Percentiles rank a stretch among this genome's conserved stretches.
Evolutionary conservation across 2,797 vertebrate species (phyloP).

Genomic region (Cyclura pinguis): DNA sequence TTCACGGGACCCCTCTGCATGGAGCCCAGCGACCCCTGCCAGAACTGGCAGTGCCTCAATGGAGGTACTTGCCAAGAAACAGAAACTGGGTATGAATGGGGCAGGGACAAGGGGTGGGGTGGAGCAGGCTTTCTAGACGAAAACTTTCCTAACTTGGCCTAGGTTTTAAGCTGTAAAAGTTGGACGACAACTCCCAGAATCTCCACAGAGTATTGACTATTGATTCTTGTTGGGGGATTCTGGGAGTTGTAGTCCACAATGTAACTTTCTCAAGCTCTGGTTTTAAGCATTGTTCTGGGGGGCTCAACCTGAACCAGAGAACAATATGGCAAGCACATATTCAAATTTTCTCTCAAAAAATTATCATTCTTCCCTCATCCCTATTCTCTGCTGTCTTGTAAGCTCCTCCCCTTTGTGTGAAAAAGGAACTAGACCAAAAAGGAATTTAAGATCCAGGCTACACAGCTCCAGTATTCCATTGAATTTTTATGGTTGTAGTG

Average conservation of each 20-base stretch:
- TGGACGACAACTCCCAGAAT: neutral
- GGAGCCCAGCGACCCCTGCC: slow-evolving; percentile 26
- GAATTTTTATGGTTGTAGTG: no score
- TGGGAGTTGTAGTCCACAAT: no score
- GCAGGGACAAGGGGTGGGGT: neutral
- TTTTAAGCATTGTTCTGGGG: neutral
- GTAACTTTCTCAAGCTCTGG: no score
- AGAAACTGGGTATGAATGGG: slow-evolving; percentile 30
- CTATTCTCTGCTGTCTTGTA: no score
- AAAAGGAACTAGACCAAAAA: neutral
- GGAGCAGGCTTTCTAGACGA: no score
- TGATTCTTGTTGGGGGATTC: neutral
- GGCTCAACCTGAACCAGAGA: neutral
- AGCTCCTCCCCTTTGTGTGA: neutral
- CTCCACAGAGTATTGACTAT: neutral
- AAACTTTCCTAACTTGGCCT: no score
- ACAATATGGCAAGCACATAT: neutral
- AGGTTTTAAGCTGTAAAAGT: neutral
- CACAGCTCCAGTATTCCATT: neutral
- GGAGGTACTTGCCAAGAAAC: slow-evolving; percentile 75
- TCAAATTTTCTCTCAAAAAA: neutral
- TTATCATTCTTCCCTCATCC: neutral
- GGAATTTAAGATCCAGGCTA: neutral
- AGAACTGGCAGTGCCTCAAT: slow-evolving; percentile 62
- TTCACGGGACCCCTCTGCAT: slow-evolving; percentile 67